These are phyloP conservation scores for Laupala kohalensis DNA, from an alignment of 1,140 invertebrate genomes.

Conservation along the genomic window DNA sequence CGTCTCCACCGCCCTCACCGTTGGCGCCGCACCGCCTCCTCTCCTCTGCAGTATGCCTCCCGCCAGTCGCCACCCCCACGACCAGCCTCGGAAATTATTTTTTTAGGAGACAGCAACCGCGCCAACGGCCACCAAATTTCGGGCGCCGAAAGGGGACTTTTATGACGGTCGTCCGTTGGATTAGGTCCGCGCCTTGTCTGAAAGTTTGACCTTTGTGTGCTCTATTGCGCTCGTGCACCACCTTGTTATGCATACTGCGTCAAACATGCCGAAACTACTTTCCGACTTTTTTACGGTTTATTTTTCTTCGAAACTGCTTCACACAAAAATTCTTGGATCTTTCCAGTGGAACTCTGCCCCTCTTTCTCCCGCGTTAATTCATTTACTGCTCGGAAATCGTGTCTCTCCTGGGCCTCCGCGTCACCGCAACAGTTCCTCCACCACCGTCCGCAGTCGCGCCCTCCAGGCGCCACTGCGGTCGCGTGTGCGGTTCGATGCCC, in stretches of 20 bases:
- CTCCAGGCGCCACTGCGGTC: too few relatives aligned
- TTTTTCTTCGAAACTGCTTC: background rate
- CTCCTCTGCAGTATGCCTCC: too few relatives aligned
- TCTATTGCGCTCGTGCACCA: too few relatives aligned
- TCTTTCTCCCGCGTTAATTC: too few relatives aligned
- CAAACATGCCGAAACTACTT: background rate
- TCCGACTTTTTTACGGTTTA: background rate
- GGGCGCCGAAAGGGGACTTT: background rate
- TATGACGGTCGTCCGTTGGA: background rate
- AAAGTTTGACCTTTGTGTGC: background rate
- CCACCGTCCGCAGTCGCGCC: too few relatives aligned
- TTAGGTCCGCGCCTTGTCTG: background rate
- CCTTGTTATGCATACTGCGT: background rate
- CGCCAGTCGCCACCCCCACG: background rate
- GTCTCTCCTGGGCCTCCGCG: too few relatives aligned
- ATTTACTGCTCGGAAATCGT: too few relatives aligned
- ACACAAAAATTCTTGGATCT: background rate
- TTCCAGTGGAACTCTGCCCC: background rate
- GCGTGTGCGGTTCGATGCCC: background rate
- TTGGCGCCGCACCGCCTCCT: too few relatives aligned
- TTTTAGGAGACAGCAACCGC: background rate
- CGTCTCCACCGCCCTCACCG: too few relatives aligned
- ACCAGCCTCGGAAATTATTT: background rate
- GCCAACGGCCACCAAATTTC: background rate
- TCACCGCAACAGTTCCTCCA: too few relatives aligned